Percentiles rank a stretch among this genome's conserved stretches.
phyloP scores from a whole-genome alignment of 1,140 invertebrate genomes.

The Aphis craccivora region DNA sequence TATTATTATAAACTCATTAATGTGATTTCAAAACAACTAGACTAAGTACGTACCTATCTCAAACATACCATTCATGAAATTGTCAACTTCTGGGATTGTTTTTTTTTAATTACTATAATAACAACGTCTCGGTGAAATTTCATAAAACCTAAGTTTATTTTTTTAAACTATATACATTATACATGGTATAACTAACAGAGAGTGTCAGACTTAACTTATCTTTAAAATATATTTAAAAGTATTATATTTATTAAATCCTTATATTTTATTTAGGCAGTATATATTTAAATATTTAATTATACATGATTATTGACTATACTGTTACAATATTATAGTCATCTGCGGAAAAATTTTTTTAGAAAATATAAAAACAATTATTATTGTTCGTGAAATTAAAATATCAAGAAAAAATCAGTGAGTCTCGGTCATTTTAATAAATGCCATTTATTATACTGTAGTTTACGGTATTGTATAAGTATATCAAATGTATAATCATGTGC shows the following conservation, averaged over 20 bases:
- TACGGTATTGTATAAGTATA: not conserved
- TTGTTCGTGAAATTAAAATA: not conserved
- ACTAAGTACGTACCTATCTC: not conserved
- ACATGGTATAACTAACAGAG: not conserved
- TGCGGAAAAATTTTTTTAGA: not conserved
- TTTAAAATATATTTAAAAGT: not conserved
- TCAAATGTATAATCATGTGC: not conserved
- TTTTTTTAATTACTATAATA: not conserved
- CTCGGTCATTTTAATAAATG: conserved; percentile 8
- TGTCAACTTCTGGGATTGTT: not conserved
- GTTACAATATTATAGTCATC: not conserved
- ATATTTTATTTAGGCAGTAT: not conserved
- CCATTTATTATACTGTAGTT: not conserved
- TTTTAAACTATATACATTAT: not conserved
- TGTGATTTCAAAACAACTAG: not conserved
- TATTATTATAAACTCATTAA: not conserved
- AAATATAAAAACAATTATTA: not conserved
- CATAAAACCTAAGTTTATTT: not conserved
- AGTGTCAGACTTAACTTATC: not conserved
- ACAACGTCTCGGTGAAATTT: not conserved
- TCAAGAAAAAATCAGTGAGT: not conserved
- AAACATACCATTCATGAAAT: not conserved
- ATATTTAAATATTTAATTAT: not conserved
- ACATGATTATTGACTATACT: not conserved
- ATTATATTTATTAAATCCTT: not conserved